Conservation (phyloP, 2,113 vertebrate species). For the Brachypodius melanocephalos region DNA sequence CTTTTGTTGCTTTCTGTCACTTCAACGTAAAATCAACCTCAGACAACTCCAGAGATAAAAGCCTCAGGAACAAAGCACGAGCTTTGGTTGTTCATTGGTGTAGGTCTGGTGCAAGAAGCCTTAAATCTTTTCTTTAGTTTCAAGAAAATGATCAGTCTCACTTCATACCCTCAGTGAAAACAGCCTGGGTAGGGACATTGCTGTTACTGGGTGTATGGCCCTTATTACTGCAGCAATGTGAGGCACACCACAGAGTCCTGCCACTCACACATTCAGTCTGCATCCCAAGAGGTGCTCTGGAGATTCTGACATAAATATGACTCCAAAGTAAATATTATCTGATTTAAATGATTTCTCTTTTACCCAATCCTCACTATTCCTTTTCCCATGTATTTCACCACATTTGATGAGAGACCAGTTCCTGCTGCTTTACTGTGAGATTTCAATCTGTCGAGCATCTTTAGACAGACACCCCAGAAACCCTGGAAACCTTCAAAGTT, state of each 20-base stretch:
- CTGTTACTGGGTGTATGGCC: background rate
- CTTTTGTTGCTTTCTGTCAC: constrained; percentile 6
- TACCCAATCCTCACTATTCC: background rate
- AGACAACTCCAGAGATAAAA: background rate
- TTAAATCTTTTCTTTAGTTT: background rate
- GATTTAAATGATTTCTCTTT: background rate
- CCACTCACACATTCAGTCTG: background rate
- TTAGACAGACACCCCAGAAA: background rate
- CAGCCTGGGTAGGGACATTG: background rate
- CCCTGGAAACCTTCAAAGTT: background rate
- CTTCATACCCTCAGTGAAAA: background rate
- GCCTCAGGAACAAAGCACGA: background rate
- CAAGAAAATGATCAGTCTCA: background rate
- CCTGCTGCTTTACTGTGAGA: background rate
- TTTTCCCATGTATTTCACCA: background rate
- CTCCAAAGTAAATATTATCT: background rate
- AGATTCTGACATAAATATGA: background rate
- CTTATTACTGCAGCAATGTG: background rate
- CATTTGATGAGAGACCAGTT: background rate
- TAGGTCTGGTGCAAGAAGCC: background rate
- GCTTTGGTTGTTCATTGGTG: background rate
- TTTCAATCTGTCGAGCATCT: background rate
- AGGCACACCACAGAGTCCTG: background rate
- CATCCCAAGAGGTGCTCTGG: background rate
- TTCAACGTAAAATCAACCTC: background rate